These are phyloP conservation scores for Glomeris maerens DNA, from an alignment of 1,140 invertebrate species.

Conservation along the genomic window DNA sequence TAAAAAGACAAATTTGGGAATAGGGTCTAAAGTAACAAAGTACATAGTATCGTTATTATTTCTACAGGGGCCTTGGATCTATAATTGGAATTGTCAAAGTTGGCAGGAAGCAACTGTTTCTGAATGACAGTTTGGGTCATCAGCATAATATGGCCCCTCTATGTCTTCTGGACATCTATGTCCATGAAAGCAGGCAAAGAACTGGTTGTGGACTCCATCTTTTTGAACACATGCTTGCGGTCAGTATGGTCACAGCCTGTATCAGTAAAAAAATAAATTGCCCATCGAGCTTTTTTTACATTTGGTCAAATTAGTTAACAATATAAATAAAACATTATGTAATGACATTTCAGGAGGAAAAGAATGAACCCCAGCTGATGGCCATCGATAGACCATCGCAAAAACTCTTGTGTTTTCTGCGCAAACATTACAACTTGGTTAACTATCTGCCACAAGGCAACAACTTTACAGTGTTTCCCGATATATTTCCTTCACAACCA, in stretches of 20 bases:
- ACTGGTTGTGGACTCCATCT: conserved; percentile 57
- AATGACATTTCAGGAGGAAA: neutral
- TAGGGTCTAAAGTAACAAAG: neutral
- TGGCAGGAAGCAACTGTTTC: conserved; percentile 65
- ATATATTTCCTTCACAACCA: no score
- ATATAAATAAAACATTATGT: no score
- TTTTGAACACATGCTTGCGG: conserved; percentile 62
- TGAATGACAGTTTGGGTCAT: conserved; percentile 51
- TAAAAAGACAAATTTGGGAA: neutral
- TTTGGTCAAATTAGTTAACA: no score
- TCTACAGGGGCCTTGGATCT: conserved; percentile 40
- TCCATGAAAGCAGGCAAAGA: conserved; percentile 61
- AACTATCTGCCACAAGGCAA: neutral
- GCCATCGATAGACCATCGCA: conserved; percentile 4
- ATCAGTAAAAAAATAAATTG: no score
- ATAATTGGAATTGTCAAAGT: conserved; percentile 70
- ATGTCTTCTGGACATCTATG: conserved; percentile 75
- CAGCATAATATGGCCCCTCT: conserved; percentile 56
- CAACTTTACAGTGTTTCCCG: neutral
- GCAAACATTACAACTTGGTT: conserved; percentile 1
- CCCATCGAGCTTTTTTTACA: no score
- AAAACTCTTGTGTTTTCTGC: neutral
- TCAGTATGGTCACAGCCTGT: no score
- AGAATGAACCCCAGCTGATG: neutral
- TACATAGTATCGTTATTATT: conserved; percentile 15